These are phyloP conservation scores for Rhagium mordax DNA, from an alignment of 2,888 invertebrate genomes.

Conservation along the genomic window DNA sequence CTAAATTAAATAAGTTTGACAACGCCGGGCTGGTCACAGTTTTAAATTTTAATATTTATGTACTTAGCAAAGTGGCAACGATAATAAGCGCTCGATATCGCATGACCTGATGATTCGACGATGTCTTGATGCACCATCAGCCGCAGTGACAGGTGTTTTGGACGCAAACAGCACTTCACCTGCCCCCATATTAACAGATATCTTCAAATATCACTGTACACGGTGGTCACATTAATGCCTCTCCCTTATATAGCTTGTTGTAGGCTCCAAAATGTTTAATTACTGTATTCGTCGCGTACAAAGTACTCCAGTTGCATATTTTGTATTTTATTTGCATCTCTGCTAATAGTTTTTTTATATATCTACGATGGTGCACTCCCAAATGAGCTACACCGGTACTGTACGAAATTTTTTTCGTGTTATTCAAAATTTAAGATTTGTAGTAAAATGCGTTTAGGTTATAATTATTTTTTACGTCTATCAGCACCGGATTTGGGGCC, in stretches of 20 bases:
- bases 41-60: slow-evolving; percentile 24
- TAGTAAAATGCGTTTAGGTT: not conserved
- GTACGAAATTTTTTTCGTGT: no score
- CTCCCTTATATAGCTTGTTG: no score
- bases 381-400: no score
- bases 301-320: no score
- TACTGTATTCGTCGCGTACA: not conserved
- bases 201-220: slow-evolving; percentile 55
- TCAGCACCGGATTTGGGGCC: not conserved
- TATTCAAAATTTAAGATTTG: no score
- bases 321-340: no score
- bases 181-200: slow-evolving; percentile 62
- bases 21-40: slow-evolving; percentile 1
- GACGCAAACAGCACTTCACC: slow-evolving; percentile 61
- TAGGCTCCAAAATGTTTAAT: not conserved
- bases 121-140: slow-evolving; percentile 60
- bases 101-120: slow-evolving; percentile 58
- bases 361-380: no score
- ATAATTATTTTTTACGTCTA: not conserved
- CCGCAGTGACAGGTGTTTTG: slow-evolving; percentile 62
- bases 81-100: slow-evolving; percentile 53
- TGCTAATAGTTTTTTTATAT: no score
- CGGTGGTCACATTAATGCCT: slow-evolving; percentile 35
- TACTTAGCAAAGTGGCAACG: slow-evolving; percentile 42
- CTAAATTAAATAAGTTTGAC: not conserved